phyloP scores from a whole-genome alignment of 2,113 vertebrate genomes.

The Amblyopsis rosae region DNA sequence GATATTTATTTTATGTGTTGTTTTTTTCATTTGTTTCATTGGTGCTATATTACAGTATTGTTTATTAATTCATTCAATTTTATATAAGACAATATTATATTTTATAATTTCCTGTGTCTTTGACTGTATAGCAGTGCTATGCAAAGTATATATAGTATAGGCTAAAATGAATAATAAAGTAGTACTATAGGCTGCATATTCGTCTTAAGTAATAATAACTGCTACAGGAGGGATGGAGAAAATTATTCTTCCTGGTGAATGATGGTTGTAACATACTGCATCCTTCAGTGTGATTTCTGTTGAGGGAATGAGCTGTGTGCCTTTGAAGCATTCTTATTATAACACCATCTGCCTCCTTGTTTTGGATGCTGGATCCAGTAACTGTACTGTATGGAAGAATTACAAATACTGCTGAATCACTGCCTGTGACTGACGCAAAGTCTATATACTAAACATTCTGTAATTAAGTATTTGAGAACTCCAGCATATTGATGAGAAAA shows the following conservation, averaged over 20 bases:
- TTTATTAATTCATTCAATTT: too few relatives aligned
- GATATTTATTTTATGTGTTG: too few relatives aligned
- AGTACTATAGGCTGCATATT: too few relatives aligned
- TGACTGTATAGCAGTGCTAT: too few relatives aligned
- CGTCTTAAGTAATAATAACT: background rate
- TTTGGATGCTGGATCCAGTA: background rate
- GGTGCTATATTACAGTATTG: too few relatives aligned
- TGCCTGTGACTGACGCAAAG: background rate
- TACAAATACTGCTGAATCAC: slow-evolving; percentile 28
- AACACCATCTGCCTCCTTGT: slow-evolving; percentile 31
- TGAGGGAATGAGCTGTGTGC: slow-evolving; percentile 32
- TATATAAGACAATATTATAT: too few relatives aligned
- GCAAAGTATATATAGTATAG: too few relatives aligned
- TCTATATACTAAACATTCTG: background rate
- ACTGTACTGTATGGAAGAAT: slow-evolving; percentile 17
- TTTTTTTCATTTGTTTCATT: too few relatives aligned
- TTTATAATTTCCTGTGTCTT: too few relatives aligned
- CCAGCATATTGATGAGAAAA: too few relatives aligned
- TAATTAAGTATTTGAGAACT: too few relatives aligned
- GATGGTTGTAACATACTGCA: slow-evolving; percentile 3
- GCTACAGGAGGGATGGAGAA: slow-evolving; percentile 20
- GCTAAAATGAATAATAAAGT: too few relatives aligned
- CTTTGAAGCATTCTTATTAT: slow-evolving; percentile 14
- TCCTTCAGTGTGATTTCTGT: slow-evolving; percentile 12
- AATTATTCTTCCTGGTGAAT: background rate